Evolutionary conservation across 2,113 vertebrate genomes (phyloP).

Genomic region (Platysteira castanea): DNA sequence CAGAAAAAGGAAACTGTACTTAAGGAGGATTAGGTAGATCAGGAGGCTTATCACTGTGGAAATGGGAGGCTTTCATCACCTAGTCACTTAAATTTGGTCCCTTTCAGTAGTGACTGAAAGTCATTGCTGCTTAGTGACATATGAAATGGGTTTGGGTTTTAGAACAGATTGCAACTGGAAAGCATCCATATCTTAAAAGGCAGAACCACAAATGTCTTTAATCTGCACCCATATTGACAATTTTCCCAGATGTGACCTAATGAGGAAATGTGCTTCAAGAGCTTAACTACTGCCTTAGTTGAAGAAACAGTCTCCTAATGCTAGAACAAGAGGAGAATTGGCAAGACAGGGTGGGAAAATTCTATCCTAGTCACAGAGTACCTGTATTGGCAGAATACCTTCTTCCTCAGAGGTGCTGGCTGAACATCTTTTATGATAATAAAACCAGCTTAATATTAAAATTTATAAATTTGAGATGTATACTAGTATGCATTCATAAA

Average conservation of each 20-base stretch:
- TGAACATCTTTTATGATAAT: neutral
- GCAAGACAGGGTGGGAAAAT: neutral
- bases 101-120: neutral
- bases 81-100: conserved; percentile 17
- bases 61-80: conserved; percentile 5
- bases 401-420: neutral
- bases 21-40: conserved; percentile 36
- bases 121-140: conserved; percentile 36
- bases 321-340: neutral
- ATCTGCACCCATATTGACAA: neutral
- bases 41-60: neutral
- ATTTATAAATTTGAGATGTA: neutral
- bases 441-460: neutral
- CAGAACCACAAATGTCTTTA: neutral
- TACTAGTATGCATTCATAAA: neutral
- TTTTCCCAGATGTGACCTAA: neutral
- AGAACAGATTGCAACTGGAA: conserved; percentile 10
- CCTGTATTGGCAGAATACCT: neutral
- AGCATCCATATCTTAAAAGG: conserved; percentile 9
- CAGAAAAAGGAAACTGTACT: neutral
- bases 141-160: conserved; percentile 43
- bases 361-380: neutral
- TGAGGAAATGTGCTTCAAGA: neutral
- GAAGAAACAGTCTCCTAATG: neutral
- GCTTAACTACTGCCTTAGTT: neutral